phyloP scores from a whole-genome alignment of 2,888 invertebrate genomes.

The Nemotelus nigrinus region DNA sequence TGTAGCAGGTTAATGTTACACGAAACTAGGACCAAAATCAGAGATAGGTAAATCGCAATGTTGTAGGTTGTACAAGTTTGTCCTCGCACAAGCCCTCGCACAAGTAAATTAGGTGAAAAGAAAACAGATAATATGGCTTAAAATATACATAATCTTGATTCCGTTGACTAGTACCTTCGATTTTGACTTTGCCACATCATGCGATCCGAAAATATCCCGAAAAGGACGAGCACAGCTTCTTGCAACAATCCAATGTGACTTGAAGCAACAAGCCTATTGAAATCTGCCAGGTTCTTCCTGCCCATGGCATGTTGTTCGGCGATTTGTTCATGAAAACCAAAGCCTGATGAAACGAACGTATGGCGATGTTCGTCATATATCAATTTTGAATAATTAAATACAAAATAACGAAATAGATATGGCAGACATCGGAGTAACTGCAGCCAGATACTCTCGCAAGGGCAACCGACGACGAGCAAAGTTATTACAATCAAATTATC shows the following conservation, averaged over 20 bases:
- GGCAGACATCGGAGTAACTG: conserved; percentile 67
- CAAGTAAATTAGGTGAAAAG: too few relatives aligned
- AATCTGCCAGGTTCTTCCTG: conserved; percentile 84
- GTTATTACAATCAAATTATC: conserved; percentile 69
- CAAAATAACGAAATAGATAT: conserved; percentile 74
- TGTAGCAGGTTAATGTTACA: too few relatives aligned
- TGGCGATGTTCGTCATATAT: conserved; percentile 86
- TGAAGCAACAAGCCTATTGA: conserved; percentile 80
- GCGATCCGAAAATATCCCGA: conserved; percentile 69
- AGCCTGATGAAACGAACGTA: conserved; percentile 93
- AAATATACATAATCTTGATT: not conserved
- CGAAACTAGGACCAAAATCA: too few relatives aligned
- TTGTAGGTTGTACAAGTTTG: too few relatives aligned
- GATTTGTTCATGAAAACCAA: conserved; percentile 90
- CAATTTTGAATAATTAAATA: conserved; percentile 81
- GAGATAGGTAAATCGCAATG: too few relatives aligned
- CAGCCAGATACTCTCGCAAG: conserved; percentile 65
- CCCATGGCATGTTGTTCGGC: conserved; percentile 89
- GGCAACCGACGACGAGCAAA: conserved; percentile 71
- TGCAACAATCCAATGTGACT: conserved; percentile 81
- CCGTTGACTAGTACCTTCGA: conserved; percentile 58
- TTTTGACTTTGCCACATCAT: conserved; percentile 80
- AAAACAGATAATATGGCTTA: conserved; percentile 30
- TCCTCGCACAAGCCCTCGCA: too few relatives aligned
- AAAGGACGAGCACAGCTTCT: conserved; percentile 74